Evolutionary conservation across 2,113 vertebrate genomes (phyloP).

Genomic region (Otis tarda): DNA sequence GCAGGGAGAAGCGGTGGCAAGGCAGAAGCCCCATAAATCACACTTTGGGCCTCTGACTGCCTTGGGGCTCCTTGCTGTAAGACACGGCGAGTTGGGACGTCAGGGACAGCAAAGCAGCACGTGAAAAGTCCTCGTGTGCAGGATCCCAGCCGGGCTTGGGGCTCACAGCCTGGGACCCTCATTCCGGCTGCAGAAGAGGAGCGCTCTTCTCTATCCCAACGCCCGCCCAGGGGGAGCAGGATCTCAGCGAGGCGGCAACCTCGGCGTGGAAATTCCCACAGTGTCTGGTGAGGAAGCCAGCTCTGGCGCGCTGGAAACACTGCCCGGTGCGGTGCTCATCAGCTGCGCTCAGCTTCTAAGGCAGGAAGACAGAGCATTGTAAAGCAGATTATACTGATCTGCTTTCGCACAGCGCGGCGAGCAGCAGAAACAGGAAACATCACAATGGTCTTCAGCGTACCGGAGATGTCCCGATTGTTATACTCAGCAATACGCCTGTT

Average conservation of each 20-base stretch:
- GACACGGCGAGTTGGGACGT: fast-evolving
- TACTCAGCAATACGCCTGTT: slow-evolving; percentile 60
- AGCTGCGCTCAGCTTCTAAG: not conserved
- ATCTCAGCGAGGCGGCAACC: not conserved
- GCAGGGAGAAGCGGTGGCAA: not conserved
- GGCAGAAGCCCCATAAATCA: not conserved
- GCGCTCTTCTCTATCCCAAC: not conserved
- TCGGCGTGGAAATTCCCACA: slow-evolving; percentile 42
- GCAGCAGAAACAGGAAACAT: slow-evolving; percentile 71
- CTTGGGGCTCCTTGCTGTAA: not conserved
- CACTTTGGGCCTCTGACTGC: not conserved
- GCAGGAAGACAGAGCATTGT: slow-evolving; percentile 71
- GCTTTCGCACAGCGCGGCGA: slow-evolving; percentile 25
- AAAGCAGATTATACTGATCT: slow-evolving; percentile 28
- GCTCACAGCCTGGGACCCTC: not conserved
- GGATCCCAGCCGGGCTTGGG: not conserved
- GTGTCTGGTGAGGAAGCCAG: not conserved
- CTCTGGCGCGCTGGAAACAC: not conserved
- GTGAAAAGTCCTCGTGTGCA: not conserved
- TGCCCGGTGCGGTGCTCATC: slow-evolving; percentile 30
- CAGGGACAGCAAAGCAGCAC: not conserved
- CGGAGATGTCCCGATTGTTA: slow-evolving; percentile 74
- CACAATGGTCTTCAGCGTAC: slow-evolving; percentile 67
- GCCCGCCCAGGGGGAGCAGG: not conserved
- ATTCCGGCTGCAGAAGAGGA: not conserved